phyloP scores from a whole-genome alignment of 92 coral and sea anemone species.

The Actinernus sp. region DNA sequence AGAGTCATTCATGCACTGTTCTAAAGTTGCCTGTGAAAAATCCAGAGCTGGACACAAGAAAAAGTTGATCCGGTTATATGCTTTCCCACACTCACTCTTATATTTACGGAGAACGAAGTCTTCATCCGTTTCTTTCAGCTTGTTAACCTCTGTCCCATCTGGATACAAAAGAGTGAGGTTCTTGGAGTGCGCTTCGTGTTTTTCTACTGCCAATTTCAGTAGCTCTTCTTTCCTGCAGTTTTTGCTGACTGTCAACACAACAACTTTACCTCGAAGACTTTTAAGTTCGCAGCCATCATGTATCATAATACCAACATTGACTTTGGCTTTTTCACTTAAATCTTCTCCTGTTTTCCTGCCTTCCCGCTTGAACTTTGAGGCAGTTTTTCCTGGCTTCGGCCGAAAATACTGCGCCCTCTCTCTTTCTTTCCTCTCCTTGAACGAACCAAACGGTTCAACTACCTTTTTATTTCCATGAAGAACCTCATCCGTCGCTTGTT shows the following conservation, averaged over 20 bases:
- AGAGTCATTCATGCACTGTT: slow-evolving; percentile 13
- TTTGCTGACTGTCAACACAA: slow-evolving; percentile 12
- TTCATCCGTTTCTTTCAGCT: slow-evolving; percentile 26
- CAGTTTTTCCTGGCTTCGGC: slow-evolving; percentile 4
- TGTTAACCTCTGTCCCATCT: slow-evolving; percentile 27
- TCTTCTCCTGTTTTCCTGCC: slow-evolving; percentile 8
- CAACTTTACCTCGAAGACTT: slow-evolving; percentile 17
- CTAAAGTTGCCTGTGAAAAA: slow-evolving; percentile 10
- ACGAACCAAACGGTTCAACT: neutral
- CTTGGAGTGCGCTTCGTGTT: slow-evolving; percentile 45
- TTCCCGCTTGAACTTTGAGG: slow-evolving; percentile 2
- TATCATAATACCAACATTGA: slow-evolving; percentile 15
- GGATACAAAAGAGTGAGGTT: slow-evolving; percentile 18
- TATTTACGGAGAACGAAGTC: slow-evolving; percentile 23
- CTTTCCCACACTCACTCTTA: slow-evolving; percentile 46
- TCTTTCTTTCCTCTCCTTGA: slow-evolving; percentile 1
- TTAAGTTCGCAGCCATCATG: slow-evolving; percentile 13
- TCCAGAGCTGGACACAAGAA: slow-evolving; percentile 37
- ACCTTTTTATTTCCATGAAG: no score
- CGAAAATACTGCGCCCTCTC: slow-evolving; percentile 24
- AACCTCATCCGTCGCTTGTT: no score
- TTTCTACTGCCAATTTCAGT: slow-evolving; percentile 23
- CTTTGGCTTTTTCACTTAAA: slow-evolving; percentile 7
- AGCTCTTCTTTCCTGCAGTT: slow-evolving; percentile 16
- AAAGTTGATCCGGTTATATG: slow-evolving; percentile 29